Conservation (phyloP, 2,888 invertebrate species). For the Cheilosia grossa region DNA sequence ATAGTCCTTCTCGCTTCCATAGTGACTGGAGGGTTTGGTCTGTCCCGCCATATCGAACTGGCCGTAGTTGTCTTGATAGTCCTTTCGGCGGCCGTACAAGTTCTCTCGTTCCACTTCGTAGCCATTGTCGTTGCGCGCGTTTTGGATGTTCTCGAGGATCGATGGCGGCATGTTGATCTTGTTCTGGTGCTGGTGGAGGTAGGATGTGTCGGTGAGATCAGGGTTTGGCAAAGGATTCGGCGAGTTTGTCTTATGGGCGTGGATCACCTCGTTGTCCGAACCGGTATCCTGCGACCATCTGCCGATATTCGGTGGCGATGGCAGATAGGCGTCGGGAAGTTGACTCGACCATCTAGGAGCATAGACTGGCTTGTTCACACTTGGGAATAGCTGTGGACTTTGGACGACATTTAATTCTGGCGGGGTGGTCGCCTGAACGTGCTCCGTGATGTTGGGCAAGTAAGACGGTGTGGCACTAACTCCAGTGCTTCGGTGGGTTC, state of each 20-base stretch:
- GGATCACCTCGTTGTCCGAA: conserved; percentile 88
- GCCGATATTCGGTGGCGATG: conserved; percentile 84
- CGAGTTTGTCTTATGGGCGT: conserved; percentile 85
- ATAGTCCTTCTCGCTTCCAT: conserved; percentile 82
- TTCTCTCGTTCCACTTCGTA: conserved; percentile 80
- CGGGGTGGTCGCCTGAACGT: conserved; percentile 86
- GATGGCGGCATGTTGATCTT: conserved; percentile 85
- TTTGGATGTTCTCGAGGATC: conserved; percentile 86
- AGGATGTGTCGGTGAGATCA: conserved; percentile 88
- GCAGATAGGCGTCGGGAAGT: conserved; percentile 87
- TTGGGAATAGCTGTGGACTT: conserved; percentile 88
- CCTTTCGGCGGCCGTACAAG: conserved; percentile 80
- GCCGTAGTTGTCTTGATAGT: conserved; percentile 82
- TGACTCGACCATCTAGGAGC: conserved; percentile 88
- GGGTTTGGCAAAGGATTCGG: conserved; percentile 91
- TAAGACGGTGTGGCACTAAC: conserved; percentile 84
- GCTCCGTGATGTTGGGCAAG: conserved; percentile 86
- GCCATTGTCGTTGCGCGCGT: conserved; percentile 84
- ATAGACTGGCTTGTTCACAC: conserved; percentile 86
- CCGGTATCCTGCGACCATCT: conserved; percentile 92
- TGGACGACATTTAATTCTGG: conserved; percentile 86
- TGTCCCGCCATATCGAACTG: conserved; percentile 77
- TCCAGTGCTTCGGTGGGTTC: conserved; percentile 83
- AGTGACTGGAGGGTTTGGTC: conserved; percentile 81
- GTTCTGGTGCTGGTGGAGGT: conserved; percentile 84